These are phyloP conservation scores for Cnemophilus loriae DNA, from an alignment of 2,113 vertebrate species.

Conservation along the genomic window DNA sequence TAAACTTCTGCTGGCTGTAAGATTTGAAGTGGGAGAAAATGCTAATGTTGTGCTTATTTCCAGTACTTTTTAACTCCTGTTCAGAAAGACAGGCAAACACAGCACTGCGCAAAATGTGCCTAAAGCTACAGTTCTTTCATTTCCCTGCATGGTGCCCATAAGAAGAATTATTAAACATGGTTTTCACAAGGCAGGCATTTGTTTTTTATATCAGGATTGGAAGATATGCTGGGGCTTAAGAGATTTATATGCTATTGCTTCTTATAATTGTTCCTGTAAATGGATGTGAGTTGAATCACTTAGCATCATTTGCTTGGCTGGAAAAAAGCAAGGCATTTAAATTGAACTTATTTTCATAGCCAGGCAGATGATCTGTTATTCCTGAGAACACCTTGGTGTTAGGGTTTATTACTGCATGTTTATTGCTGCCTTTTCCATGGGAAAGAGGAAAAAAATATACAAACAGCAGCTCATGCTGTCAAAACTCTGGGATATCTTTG, in stretches of 20 bases:
- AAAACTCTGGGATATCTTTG: neutral
- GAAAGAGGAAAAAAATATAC: neutral
- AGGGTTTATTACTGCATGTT: neutral
- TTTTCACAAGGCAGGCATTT: constrained; percentile 51
- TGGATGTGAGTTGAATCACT: constrained; percentile 31
- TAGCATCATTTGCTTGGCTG: neutral
- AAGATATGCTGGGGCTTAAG: neutral
- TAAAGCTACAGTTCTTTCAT: constrained; percentile 12
- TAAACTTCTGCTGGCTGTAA: neutral
- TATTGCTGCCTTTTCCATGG: neutral
- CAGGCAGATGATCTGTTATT: neutral
- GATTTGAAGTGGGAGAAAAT: neutral
- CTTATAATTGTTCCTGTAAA: constrained; percentile 44
- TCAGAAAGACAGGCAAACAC: neutral
- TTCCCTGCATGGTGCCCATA: constrained; percentile 8
- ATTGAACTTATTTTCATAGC: neutral
- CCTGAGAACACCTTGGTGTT: neutral
- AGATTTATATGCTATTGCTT: constrained; percentile 23
- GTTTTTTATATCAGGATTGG: constrained; percentile 44
- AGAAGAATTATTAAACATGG: constrained; percentile 58
- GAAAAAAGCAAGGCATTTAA: neutral
- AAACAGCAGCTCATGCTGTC: neutral
- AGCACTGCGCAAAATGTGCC: neutral
- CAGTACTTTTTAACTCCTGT: neutral
- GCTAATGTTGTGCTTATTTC: neutral